Evolutionary conservation across 2,797 vertebrate species (phyloP).

Genomic region (Urosaurus nigricauda): DNA sequence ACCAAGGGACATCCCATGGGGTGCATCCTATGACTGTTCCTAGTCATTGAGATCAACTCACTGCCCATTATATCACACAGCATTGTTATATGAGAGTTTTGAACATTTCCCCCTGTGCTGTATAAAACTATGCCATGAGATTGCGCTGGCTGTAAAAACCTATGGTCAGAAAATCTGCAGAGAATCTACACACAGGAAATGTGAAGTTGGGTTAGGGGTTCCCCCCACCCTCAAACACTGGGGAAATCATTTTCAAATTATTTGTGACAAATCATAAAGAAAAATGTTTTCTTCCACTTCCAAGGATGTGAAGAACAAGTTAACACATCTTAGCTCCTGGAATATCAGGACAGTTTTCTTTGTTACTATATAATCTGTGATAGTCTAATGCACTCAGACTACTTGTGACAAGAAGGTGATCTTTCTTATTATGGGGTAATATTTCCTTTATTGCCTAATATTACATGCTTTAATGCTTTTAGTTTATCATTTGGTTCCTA

Average conservation of each 20-base stretch:
- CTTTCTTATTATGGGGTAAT: not conserved
- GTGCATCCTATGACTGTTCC: not conserved
- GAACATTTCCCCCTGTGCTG: not conserved
- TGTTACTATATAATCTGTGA: not conserved
- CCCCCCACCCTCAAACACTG: not conserved
- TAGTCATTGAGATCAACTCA: rapidly evolving
- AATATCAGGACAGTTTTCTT: not conserved
- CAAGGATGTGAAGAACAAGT: not conserved
- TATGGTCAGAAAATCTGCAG: not conserved
- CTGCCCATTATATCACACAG: not conserved
- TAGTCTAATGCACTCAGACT: not conserved
- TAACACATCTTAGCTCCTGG: not conserved
- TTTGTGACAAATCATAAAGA: not conserved
- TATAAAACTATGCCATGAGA: not conserved
- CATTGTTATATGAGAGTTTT: not conserved
- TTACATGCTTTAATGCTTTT: not conserved
- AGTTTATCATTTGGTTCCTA: not conserved
- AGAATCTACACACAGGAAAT: not conserved
- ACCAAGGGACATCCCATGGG: rapidly evolving
- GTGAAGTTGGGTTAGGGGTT: not conserved
- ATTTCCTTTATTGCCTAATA: slow-evolving; percentile 18
- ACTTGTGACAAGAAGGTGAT: not conserved
- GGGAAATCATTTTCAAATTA: slow-evolving; percentile 32
- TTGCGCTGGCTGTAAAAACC: slow-evolving; percentile 16
- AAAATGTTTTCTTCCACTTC: slow-evolving; percentile 24